Conservation (phyloP, 2,797 vertebrate species). For the Borostomias antarcticus region DNA sequence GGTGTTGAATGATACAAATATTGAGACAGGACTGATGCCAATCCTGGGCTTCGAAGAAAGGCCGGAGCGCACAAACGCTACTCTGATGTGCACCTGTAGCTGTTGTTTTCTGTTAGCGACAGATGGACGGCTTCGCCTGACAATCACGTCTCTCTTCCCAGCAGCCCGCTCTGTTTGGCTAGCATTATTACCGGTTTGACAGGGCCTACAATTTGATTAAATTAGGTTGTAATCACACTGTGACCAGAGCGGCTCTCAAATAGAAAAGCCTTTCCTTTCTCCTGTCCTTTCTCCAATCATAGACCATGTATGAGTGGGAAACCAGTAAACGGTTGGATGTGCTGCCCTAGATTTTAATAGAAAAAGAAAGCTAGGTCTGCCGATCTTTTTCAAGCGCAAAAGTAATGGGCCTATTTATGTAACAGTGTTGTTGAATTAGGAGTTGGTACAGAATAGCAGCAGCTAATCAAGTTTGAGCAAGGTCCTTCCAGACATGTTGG, state of each 20-base stretch:
- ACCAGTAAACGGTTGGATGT: neutral
- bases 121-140: constrained; percentile 8
- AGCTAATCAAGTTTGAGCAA: no score
- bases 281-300: constrained; percentile 8
- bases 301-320: neutral
- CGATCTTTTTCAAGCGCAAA: no score
- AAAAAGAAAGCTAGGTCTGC: no score
- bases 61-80: constrained; percentile 23
- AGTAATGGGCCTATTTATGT: no score
- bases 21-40: neutral
- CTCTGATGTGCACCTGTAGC: constrained; percentile 8
- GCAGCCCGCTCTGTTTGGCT: constrained; percentile 50
- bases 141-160: constrained; percentile 4
- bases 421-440: no score
- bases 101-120: constrained; percentile 20
- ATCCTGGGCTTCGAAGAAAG: constrained; percentile 11
- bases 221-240: constrained; percentile 38
- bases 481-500: no score
- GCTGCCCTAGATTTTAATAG: neutral
- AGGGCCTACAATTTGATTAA: constrained; percentile 30
- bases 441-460: no score
- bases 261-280: constrained; percentile 26
- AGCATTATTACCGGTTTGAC: constrained; percentile 47
- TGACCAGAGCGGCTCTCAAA: constrained; percentile 30
- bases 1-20: neutral